Conservation (phyloP, 2,113 vertebrate species). For the Onychostoma macrolepis region DNA sequence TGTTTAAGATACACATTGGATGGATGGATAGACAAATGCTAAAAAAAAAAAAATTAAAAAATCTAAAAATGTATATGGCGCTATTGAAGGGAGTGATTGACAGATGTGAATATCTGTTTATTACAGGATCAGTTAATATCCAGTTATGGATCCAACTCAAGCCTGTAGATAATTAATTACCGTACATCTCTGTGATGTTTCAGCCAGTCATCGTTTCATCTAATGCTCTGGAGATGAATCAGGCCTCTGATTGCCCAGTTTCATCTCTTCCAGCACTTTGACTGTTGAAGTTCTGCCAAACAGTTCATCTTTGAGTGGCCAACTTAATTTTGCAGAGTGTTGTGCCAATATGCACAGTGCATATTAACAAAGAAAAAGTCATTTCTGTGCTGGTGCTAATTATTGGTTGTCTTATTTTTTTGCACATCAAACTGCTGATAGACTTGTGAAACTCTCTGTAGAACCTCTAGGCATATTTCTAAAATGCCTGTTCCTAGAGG, state of each 20-base stretch:
- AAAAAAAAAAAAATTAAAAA: too few species aligned
- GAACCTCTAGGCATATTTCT: neutral
- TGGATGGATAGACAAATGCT: too few species aligned
- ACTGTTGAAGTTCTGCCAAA: neutral
- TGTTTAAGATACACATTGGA: too few species aligned
- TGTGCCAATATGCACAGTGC: neutral
- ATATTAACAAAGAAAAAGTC: neutral
- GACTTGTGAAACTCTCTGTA: neutral
- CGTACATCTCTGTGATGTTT: neutral
- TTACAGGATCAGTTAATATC: neutral
- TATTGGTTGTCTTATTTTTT: neutral
- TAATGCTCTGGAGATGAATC: neutral
- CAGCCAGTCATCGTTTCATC: constrained; percentile 4
- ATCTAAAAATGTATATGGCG: neutral
- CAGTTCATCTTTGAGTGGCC: neutral
- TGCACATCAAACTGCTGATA: neutral
- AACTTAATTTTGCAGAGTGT: neutral
- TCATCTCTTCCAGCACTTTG: neutral
- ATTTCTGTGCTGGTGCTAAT: neutral
- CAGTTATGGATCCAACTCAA: neutral
- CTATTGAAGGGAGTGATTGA: neutral
- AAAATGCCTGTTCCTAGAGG: neutral
- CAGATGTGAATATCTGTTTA: neutral
- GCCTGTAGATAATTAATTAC: neutral
- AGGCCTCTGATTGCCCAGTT: neutral